Conservation (phyloP, 1,140 invertebrate genomes). For the Lethrus apterus region DNA sequence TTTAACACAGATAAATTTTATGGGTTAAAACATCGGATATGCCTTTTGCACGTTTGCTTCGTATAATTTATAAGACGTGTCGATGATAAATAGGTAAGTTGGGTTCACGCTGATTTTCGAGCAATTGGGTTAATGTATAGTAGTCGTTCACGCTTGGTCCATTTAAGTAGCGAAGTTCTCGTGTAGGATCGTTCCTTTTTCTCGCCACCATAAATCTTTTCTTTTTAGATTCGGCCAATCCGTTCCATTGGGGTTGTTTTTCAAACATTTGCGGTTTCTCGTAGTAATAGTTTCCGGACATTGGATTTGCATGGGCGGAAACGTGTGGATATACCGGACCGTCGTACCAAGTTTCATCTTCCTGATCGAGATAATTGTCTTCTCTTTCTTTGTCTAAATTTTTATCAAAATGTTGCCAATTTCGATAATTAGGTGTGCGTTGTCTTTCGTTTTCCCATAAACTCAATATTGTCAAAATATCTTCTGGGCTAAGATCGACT, state of each 20-base stretch:
- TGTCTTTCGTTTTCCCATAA: conserved; percentile 34
- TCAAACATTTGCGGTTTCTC: conserved; percentile 25
- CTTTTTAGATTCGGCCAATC: conserved; percentile 26
- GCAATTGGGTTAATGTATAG: conserved; percentile 33
- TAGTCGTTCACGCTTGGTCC: conserved; percentile 35
- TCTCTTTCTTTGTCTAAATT: conserved; percentile 21
- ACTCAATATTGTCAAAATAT: conserved; percentile 31
- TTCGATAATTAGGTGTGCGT: conserved; percentile 21
- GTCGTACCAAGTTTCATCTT: conserved; percentile 32
- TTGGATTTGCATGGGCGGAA: conserved; percentile 9
- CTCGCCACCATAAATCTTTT: conserved; percentile 36
- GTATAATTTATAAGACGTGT: conserved; percentile 25
- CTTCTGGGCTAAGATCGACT: conserved; percentile 35
- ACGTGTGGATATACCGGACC: conserved; percentile 31
- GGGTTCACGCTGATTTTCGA: conserved; percentile 32
- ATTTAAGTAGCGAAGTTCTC: conserved; percentile 35
- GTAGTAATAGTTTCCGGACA: conserved; percentile 24
- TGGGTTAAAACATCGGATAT: conserved; percentile 7
- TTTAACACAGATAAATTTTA: conserved; percentile 22
- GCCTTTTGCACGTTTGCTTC: conserved; percentile 14
- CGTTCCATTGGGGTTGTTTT: conserved; percentile 27
- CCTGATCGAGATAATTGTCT: conserved; percentile 12
- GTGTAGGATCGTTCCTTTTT: conserved; percentile 33
- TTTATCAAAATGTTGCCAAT: conserved; percentile 22
- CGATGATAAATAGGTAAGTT: conserved; percentile 33